Base-by-base conservation (phyloP, 2,797 vertebrate species). In the Anas capensis region DNA sequence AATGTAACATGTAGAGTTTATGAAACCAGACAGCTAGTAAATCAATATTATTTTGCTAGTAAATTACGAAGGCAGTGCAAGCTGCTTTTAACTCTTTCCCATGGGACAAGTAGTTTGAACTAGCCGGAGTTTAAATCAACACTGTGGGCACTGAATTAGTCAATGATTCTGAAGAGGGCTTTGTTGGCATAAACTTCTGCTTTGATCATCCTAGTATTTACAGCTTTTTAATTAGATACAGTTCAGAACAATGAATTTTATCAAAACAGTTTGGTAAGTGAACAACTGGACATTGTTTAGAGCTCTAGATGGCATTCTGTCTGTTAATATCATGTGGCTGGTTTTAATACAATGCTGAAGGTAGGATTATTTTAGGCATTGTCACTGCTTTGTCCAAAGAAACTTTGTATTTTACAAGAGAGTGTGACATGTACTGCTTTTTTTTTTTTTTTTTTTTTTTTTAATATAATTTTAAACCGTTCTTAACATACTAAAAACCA, bases 71-170 rank as follows among this genome's bases (percentile, higher is more conserved):
- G 89, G 89, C 83, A 79, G 78, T 88, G 89, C 95, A 83, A 82
- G 80, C 95, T 94, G 78, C 96, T 95, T 97, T 97, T 97, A 97
- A 97, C 95, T 97, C 95, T 96, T 97, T 98, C 96, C 96, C 96
- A 95, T 97, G 97, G 93, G 96, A 93, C 92, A 88, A 95, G 84
- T 84, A 91, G 94, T 96, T 97, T 97, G 94, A 97, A 95, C 92
- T 96, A 93, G 93, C 95, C 96, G 79, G 75, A 94, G 94, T 96
- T 97, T 97, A 97, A 97, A 82, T 93, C 91, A 97, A 96, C 95
- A 97, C 81, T 86, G 83, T 93, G 91, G 94, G 95, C 85, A 92
- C 84, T 75, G 90, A 95, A 96, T 95, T 96, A 96, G 85, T 91
- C 91, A 65, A 70, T 94, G 93, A 88, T 95, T 97, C 87, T 88